phyloP scores from a whole-genome alignment of 2,113 vertebrate genomes.

The human region DNA sequence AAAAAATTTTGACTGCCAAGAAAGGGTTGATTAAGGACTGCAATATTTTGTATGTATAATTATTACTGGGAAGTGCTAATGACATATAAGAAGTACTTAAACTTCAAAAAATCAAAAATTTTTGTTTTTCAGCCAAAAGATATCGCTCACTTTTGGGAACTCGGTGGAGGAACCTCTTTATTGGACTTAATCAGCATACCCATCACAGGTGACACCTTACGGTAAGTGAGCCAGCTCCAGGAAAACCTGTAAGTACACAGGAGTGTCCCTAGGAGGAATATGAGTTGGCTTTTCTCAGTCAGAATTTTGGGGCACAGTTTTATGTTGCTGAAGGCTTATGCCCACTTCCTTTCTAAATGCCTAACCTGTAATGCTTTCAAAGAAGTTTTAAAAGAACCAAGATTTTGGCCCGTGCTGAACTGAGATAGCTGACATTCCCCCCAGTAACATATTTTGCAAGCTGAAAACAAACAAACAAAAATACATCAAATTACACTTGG shows the following conservation, averaged over 20 bases:
- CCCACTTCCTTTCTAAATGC: neutral
- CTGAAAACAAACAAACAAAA: slow-evolving; percentile 2
- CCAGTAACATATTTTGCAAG: slow-evolving; percentile 1
- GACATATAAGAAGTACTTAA: neutral
- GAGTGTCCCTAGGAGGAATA: neutral
- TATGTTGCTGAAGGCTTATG: neutral
- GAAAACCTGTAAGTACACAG: neutral
- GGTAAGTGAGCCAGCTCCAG: slow-evolving; percentile 80
- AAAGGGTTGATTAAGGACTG: neutral
- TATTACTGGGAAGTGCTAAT: slow-evolving; percentile 6
- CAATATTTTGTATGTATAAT: neutral
- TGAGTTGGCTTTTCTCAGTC: neutral
- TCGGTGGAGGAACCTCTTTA: slow-evolving; percentile 95
- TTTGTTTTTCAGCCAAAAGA: slow-evolving; percentile 92
- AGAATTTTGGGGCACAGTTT: neutral
- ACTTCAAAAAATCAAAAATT: neutral
- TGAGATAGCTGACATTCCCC: neutral
- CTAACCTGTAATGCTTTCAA: neutral
- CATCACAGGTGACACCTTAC: slow-evolving; percentile 87
- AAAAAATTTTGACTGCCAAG: neutral
- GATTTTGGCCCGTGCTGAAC: neutral
- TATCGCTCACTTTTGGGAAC: slow-evolving; percentile 96
- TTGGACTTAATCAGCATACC: slow-evolving; percentile 93
- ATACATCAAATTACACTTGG: neutral
- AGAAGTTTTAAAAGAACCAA: neutral